Base-by-base conservation (phyloP, 2,888 invertebrate genomes). In the Eulithis prunata region DNA sequence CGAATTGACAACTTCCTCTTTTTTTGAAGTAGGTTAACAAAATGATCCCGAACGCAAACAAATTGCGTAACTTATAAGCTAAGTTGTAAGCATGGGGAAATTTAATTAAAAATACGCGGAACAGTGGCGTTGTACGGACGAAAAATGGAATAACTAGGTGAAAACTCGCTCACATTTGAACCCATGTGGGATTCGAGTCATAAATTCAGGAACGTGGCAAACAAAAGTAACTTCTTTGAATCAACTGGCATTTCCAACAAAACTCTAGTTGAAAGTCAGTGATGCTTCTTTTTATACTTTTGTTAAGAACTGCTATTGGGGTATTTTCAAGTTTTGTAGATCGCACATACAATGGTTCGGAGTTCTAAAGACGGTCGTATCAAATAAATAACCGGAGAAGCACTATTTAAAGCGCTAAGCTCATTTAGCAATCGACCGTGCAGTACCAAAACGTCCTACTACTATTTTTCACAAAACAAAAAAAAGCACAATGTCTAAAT, bases 201-300 rank as follows among this genome's bases (percentile, higher is more conserved):
- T 85, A 84, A 84, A 85, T 85, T 82, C 66, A 69, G 74, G 78
- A 80, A 79, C 80, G 76, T 79, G 79, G 72, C 78, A 81, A 86
- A 85, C 80, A 84, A 82, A 82, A 80, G 79, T 77, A 72, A 68
- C 74, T 78, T 67, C 71, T 74, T 75, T 75, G 77, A 75, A 78
- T 81, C 75, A 75, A 75, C 72, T 63, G 54, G 53, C 52, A 51
- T 68, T 68, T 57, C 21, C 57, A 59, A 66, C 45, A 57, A 41
- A 58, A 58, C 62, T 63, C 43, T 60, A 47, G 57, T 63, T 59
- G 41, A 43, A 59, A 57, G 51, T 52, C 45, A 12, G 13, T 32
- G 32, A 14, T 54, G 57, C 12, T 51, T 57, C 57, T 72, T 60
- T 57, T 46, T 57, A 38, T 41, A 38, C 36, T 51, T 43, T 49